Evolutionary conservation across 2,797 vertebrate species (phyloP).

Genomic region (Sarcoramphus papa): DNA sequence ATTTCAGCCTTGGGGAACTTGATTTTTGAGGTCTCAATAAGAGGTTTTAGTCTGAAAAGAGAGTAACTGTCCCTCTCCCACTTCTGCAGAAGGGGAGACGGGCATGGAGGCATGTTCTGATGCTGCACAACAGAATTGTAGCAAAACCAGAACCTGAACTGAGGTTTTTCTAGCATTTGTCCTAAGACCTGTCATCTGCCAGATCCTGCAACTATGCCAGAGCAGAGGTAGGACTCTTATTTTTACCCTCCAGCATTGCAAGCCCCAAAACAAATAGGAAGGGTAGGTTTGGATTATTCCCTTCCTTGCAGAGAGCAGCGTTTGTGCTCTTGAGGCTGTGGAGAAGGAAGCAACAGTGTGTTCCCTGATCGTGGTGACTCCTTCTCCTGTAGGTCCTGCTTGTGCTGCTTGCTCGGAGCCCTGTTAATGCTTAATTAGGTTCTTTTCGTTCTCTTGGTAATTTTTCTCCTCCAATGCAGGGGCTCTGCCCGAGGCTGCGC

Average conservation of each 20-base stretch:
- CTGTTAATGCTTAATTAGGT: background rate
- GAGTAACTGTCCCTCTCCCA: too few species aligned
- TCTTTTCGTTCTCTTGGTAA: background rate
- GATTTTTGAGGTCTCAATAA: background rate
- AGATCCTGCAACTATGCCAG: background rate
- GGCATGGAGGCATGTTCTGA: background rate
- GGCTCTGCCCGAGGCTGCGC: background rate
- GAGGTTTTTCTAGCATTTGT: background rate
- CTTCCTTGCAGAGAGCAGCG: background rate
- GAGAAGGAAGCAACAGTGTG: background rate
- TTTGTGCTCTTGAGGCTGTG: background rate
- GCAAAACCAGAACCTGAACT: background rate
- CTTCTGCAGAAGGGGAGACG: background rate
- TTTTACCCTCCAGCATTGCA: background rate
- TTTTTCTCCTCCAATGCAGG: accelerated
- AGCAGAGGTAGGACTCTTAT: background rate
- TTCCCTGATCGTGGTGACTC: background rate
- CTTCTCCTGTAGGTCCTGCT: background rate
- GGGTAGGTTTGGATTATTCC: background rate
- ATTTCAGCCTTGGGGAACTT: background rate
- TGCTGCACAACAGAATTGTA: accelerated
- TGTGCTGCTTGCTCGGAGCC: background rate
- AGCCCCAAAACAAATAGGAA: background rate
- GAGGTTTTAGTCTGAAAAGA: background rate
- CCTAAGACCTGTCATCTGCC: background rate